Evolutionary conservation across 2,888 invertebrate species (phyloP).

Genomic region (Calameuta pallipes): DNA sequence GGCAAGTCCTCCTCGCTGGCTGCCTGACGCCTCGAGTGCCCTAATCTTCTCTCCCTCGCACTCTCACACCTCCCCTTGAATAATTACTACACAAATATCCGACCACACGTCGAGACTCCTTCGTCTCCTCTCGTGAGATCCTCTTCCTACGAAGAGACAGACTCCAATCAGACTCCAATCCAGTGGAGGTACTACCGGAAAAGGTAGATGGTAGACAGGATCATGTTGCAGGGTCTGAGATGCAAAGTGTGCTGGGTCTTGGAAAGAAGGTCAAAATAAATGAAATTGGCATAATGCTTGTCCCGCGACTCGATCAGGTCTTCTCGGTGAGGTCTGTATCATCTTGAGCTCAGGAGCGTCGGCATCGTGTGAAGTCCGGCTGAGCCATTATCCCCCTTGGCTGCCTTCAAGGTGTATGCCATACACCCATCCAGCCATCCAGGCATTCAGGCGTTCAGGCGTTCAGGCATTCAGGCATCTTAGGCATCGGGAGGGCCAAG

Average conservation of each 20-base stretch:
- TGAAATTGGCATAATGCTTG: constrained; percentile 6
- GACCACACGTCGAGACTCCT: constrained; percentile 12
- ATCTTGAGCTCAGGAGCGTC: constrained; percentile 53
- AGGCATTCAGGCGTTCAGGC: constrained; percentile 1
- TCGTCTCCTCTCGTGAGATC: not conserved
- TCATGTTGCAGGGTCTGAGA: not conserved
- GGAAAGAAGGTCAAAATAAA: not conserved
- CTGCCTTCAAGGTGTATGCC: constrained; percentile 55
- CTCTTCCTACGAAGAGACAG: not conserved
- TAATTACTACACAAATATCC: constrained; percentile 33
- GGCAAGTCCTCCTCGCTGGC: constrained; percentile 22
- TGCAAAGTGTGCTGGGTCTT: not conserved
- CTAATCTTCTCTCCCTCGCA: constrained; percentile 39
- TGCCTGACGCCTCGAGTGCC: constrained; percentile 42
- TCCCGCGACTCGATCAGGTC: not conserved
- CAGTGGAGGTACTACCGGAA: not conserved
- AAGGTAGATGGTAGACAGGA: not conserved
- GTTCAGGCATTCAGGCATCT: constrained; percentile 7
- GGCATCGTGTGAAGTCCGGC: constrained; percentile 66
- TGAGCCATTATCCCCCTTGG: constrained; percentile 61
- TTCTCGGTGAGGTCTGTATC: constrained; percentile 53
- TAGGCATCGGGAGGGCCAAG: not conserved
- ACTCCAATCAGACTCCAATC: not conserved
- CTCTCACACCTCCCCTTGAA: constrained; percentile 24
- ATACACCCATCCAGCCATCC: constrained; percentile 13